Evolutionary conservation across 1,140 invertebrate species (phyloP), one percentile per base, ranked within the genome.

Genomic region (Bombus waltoni): DNA sequence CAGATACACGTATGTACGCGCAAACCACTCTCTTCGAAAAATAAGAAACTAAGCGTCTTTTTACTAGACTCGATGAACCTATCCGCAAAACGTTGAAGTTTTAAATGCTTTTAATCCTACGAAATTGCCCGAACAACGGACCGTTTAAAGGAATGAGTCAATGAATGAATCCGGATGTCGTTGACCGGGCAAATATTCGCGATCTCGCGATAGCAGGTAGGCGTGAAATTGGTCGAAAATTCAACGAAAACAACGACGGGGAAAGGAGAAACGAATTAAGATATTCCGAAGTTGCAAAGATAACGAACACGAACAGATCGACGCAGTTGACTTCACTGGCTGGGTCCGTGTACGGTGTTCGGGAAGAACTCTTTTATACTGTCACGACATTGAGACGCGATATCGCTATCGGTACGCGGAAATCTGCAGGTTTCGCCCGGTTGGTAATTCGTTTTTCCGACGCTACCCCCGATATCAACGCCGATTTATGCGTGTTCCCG

Each of bases 281-380:
- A 68, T 47, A 28, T 83, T 86, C 59, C 80, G 40, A 35, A 72
- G 57, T 85, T 32, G 59, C 47, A 40, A 71, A 83, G 88, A 88
- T 86, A 87, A 88, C 57, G 62, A 87, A 72, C 70, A 88, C 87
- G 82, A 81, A 81, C 73, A 83, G 62, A 68, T 59, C 77, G 53
- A 79, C 32, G 35, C 68, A 11, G 28, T 18, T 42, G 47, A 59
- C 59, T 59, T 72, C 71, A 38, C 18, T 13, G n/a, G 57, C 35
- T 35, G 15, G 44, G 72, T 68, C 38, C 18, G 13, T 70, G 66
- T 9, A n/a, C 25, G 22, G 32, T 66, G 25, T 28, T 66, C 15
- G 57, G 32, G n/a, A 25, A 42, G 13, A 32, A 40, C 44, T 53
- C 47, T 65, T 79, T 82, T 35, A 74, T 74, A 53, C 73, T 74